Evolutionary conservation across 2,113 vertebrate species (phyloP), one percentile per base, ranked within the genome.

Genomic region (Corythornis vintsioides): DNA sequence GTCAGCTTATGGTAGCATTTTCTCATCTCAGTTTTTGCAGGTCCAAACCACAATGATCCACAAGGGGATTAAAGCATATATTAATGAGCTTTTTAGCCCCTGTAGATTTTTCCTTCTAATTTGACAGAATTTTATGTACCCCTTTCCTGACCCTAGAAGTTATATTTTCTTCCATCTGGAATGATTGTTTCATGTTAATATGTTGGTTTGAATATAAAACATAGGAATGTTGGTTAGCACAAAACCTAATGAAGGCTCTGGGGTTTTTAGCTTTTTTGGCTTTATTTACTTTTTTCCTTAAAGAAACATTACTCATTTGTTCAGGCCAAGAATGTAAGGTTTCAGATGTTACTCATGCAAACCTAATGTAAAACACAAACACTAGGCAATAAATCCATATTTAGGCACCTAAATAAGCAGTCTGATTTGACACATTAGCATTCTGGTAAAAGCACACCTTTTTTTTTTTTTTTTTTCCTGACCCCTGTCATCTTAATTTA

Each of bases 111-210:
- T 95, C 82, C 87, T 93, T 92, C 95, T 95, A 96, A 96, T 96
- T 95, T 94, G 94, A 87, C 95, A 95, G 92, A 94, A 89, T 92
- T 95, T 95, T 96, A 91, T 91, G 91, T 94, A 96, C 94, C 95
- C 96, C 91, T 79, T 96, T 91, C 52, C 76, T 96, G 95, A 96
- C 95, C 95, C 75, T 83, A 95, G 84, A 91, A 94, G 72, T 86
- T 82, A 94, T 92, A 94, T 95, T 95, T 95, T 95, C 89, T 86
- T 95, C 96, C 96, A 96, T 96, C 95, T 96, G 94, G 96, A 95
- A 88, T 80, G 87, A 92, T 96, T 96, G 89, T 92, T 96, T 91
- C 89, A 93, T 94, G 86, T 95, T 96, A 95, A 92, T 95, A 88
- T 67, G 79, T 43, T 88, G 92, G 91, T 93, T 91, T 96, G 56